Conservation (phyloP, 2,888 invertebrate genomes). For the Malacosoma neustria region DNA sequence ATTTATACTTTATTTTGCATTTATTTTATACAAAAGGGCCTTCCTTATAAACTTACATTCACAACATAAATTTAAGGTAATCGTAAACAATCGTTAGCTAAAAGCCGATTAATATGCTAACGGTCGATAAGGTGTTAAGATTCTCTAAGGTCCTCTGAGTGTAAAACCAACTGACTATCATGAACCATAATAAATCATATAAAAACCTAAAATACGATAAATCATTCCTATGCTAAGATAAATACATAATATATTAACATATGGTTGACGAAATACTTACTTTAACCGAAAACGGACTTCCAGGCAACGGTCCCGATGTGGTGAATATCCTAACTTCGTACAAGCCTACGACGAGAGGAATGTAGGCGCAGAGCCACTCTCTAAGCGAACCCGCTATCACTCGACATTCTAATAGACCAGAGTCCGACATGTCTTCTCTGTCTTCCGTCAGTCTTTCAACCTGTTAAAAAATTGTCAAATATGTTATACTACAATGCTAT, state of each 20-base stretch:
- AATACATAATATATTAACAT: too few relatives aligned
- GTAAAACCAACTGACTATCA: not conserved
- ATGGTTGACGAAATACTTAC: too few relatives aligned
- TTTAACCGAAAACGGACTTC: conserved; percentile 89
- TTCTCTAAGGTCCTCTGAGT: too few relatives aligned
- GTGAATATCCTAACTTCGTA: conserved; percentile 91
- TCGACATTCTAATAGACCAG: conserved; percentile 74
- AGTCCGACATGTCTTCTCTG: conserved; percentile 50
- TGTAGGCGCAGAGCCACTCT: conserved; percentile 92
- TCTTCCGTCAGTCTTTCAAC: conserved; percentile 59
- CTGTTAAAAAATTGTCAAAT: conserved; percentile 19
- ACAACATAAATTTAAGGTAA: too few relatives aligned
- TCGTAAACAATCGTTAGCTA: too few relatives aligned
- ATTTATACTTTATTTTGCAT: too few relatives aligned
- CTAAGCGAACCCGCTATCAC: conserved; percentile 78
- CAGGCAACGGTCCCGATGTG: conserved; percentile 76
- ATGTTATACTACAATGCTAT: too few relatives aligned
- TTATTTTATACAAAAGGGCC: too few relatives aligned
- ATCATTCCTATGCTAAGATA: not conserved
- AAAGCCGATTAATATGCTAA: too few relatives aligned
- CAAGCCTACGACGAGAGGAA: conserved; percentile 92
- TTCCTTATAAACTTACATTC: too few relatives aligned
- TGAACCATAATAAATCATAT: not conserved
- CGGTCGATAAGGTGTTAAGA: too few relatives aligned
- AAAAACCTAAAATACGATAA: not conserved